phyloP scores from a whole-genome alignment of 1,140 invertebrate species.

The Neotoxoptera formosana region DNA sequence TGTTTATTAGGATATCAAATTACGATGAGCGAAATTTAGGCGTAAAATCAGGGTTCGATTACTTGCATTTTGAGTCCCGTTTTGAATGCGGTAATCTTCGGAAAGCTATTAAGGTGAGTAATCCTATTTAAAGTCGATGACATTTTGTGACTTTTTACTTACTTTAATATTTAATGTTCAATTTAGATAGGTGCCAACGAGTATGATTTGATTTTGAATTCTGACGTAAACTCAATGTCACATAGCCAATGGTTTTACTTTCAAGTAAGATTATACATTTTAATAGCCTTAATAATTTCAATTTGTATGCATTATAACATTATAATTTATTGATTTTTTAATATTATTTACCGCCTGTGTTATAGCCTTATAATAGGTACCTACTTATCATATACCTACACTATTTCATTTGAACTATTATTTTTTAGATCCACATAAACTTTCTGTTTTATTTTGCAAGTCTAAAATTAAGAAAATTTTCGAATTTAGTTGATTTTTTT shows the following conservation, averaged over 20 bases:
- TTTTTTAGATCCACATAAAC: neutral
- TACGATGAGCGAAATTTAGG: constrained; percentile 71
- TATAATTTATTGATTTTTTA: neutral
- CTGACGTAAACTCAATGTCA: constrained; percentile 83
- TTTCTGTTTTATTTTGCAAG: neutral
- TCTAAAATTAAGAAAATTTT: neutral
- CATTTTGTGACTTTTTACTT: neutral
- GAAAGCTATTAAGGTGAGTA: constrained; percentile 81
- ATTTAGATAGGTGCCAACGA: constrained; percentile 75
- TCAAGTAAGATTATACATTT: constrained; percentile 69
- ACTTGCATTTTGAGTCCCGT: constrained; percentile 82
- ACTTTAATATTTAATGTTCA: constrained; percentile 25
- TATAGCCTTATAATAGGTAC: neutral
- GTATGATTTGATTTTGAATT: constrained; percentile 86
- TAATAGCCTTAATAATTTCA: neutral
- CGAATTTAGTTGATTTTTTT: neutral
- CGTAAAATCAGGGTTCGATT: constrained; percentile 63
- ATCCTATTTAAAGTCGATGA: too few species aligned
- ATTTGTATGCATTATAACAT: neutral
- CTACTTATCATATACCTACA: neutral
- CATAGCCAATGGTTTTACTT: constrained; percentile 96
- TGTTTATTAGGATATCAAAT: constrained; percentile 64
- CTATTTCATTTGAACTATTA: neutral
- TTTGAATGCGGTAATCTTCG: constrained; percentile 92
- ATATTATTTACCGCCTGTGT: neutral